Conservation (phyloP, 2,797 vertebrate genomes). For the Coregonus sp. region DNA sequence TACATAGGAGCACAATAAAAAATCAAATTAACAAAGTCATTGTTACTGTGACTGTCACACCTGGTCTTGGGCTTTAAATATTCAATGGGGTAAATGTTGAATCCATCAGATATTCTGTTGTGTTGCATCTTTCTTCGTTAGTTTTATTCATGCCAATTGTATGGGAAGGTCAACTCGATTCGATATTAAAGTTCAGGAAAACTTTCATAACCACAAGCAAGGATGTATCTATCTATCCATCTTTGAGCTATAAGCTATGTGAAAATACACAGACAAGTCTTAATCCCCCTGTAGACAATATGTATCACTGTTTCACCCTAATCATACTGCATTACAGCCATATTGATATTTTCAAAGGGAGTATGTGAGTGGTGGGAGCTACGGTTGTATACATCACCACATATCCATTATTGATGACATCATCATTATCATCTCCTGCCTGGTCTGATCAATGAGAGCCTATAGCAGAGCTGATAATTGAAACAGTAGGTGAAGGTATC, state of each 20-base stretch:
- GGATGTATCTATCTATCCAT: background rate
- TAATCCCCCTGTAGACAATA: background rate
- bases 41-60: too few species aligned
- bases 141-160: too few species aligned
- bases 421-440: background rate
- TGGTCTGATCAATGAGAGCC: constrained; percentile 22
- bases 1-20: too few species aligned
- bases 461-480: background rate
- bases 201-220: background rate
- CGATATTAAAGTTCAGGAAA: background rate
- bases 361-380: background rate
- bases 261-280: background rate
- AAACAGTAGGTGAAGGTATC: background rate
- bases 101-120: too few species aligned
- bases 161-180: background rate
- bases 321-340: background rate
- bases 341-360: background rate
- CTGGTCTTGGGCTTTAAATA: too few species aligned
- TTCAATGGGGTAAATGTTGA: too few species aligned
- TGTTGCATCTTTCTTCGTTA: too few species aligned
- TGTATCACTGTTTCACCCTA: background rate
- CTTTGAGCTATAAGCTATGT: background rate
- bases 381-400: background rate
- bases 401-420: background rate
- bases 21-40: too few species aligned